Evolutionary conservation across 2,888 invertebrate genomes (phyloP), one percentile per base, ranked within the genome.

Genomic region (Lithophane leautieri): DNA sequence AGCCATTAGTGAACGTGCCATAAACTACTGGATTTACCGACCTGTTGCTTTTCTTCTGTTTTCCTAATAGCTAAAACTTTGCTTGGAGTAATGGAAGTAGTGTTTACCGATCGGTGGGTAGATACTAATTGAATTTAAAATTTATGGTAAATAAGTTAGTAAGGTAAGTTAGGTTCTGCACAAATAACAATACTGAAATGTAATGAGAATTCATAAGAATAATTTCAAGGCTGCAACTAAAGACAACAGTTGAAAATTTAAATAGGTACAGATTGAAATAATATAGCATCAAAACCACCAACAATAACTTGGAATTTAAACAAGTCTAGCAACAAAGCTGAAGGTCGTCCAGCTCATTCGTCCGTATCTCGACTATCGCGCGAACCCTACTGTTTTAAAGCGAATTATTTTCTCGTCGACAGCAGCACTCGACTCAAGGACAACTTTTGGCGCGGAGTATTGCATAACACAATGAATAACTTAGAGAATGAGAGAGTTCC

Each of bases 41-140:
- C 85, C 86, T 86, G 86, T 85, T 86, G 86, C 82, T 69, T 61
- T 62, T 68, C 67, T 70, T 66, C 69, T 44, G 50, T 72, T 54
- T 76, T 52, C 56, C 50, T 71, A 76, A 73, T 76, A 69, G 67
- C 40, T 61, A 58, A 60, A 70, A 66, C 68, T 61, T 68, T 63
- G 56, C 34, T 60, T 70, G n/a, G 50, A 62, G 25, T 73, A 70
- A 68, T 68, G 58, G 56, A 19, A n/a, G 60, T 60, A 11, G 42
- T 63, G 67, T 81, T 70, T 70, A 78, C 73, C 19, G 58, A 79
- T 81, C 34, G 14, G 47, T 25, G 34, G 50, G 14, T 52, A 66
- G 66, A n/a, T 56, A 62, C 50, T 67, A 34, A 79, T n/a, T 34
- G 22, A 9, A 28, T 56, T 52, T 3, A 25, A 67, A 14, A 70